Conservation (phyloP, 2,797 vertebrate genomes). For the Arremon aurantiirostris region DNA sequence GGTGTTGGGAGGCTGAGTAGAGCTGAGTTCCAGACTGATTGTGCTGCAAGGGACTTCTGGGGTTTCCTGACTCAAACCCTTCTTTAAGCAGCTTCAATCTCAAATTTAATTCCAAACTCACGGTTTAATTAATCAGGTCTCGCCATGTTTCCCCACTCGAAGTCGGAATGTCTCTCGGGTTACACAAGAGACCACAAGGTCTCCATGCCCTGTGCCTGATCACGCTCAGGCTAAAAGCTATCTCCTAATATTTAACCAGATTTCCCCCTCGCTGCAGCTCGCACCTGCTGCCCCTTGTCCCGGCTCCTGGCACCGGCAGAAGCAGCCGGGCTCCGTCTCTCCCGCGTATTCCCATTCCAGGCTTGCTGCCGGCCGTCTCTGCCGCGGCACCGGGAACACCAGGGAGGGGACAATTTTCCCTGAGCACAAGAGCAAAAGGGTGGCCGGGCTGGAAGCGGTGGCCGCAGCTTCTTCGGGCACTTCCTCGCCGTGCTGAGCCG, state of each 20-base stretch:
- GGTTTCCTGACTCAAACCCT: background rate
- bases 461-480: fast-evolving
- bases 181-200: too few species aligned
- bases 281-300: background rate
- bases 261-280: background rate
- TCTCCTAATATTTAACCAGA: background rate
- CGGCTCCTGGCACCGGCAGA: fast-evolving
- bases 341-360: fast-evolving
- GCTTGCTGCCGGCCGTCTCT: fast-evolving
- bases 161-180: fast-evolving
- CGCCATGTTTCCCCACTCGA: background rate
- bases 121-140: background rate
- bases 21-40: background rate
- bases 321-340: background rate
- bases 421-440: background rate
- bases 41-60: background rate
- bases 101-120: background rate
- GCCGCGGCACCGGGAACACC: fast-evolving
- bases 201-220: fast-evolving
- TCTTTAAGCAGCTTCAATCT: background rate
- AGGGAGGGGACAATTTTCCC: background rate
- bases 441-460: fast-evolving
- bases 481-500: background rate
- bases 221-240: fast-evolving
- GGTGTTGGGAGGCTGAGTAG: background rate